Conservation (phyloP, 2,113 vertebrate genomes). For the Trematomus loennbergii region DNA sequence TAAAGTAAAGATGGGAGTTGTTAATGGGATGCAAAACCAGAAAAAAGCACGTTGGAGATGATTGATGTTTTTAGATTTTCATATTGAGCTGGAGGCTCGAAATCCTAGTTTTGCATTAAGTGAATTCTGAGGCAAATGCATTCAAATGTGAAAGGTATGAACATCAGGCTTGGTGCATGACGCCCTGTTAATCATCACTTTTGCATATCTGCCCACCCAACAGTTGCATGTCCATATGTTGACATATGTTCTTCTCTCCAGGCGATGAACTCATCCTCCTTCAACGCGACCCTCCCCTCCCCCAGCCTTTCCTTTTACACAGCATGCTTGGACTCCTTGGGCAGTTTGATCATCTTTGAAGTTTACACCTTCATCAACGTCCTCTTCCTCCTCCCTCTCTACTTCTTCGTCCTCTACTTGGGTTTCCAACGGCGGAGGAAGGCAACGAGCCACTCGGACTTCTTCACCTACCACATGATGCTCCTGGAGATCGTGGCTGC, state of each 20-base stretch:
- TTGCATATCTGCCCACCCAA: neutral
- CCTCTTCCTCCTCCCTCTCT: constrained; percentile 29
- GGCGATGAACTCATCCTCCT: constrained; percentile 14
- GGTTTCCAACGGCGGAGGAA: neutral
- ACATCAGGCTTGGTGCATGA: no score
- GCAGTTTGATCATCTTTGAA: accelerated
- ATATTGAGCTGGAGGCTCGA: no score
- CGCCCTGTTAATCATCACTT: neutral
- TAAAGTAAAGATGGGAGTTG: no score
- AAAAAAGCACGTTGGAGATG: no score
- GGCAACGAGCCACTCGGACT: constrained; percentile 16
- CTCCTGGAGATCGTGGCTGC: neutral
- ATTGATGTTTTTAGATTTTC: no score
- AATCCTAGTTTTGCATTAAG: no score
- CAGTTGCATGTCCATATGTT: neutral
- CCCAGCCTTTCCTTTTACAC: accelerated
- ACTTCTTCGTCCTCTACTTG: constrained; percentile 26
- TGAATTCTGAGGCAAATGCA: neutral
- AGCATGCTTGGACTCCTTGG: accelerated
- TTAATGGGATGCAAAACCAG: no score
- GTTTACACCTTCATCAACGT: neutral
- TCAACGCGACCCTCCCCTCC: neutral
- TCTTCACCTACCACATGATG: constrained; percentile 45
- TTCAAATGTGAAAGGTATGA: no score
- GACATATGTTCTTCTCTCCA: neutral